Evolutionary conservation across 2,797 vertebrate species (phyloP).

Genomic region (Mormyrops boulengeri): DNA sequence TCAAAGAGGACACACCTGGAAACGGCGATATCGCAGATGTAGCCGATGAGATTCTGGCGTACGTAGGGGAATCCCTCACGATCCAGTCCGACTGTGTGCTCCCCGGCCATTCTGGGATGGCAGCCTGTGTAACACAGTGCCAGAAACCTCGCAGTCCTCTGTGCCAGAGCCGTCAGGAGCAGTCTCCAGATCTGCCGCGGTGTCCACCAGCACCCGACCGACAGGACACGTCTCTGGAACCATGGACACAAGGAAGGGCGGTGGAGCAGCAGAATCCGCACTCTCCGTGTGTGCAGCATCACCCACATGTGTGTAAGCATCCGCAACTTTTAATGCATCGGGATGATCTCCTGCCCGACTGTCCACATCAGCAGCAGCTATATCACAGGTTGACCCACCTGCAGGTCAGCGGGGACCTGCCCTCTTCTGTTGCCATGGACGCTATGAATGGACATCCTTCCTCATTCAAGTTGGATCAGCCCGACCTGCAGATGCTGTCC

Average conservation of each 20-base stretch:
- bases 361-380: conserved; percentile 39
- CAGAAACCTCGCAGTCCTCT: conserved; percentile 40
- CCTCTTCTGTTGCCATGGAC: conserved; percentile 40
- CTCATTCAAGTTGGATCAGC: conserved; percentile 40
- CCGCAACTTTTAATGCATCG: not conserved
- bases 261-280: not conserved
- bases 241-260: not conserved
- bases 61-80: conserved; percentile 65
- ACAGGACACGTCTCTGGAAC: not conserved
- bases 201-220: not conserved
- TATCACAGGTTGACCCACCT: conserved; percentile 63
- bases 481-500: conserved; percentile 40
- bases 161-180: conserved; percentile 33
- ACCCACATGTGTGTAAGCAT: not conserved
- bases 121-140: conserved; percentile 35
- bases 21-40: conserved; percentile 55
- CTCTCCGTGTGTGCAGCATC: not conserved
- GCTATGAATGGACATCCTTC: conserved; percentile 47
- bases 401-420: conserved; percentile 58
- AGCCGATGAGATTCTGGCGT: conserved; percentile 67
- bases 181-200: not conserved
- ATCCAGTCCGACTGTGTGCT: conserved; percentile 53
- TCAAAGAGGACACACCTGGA: conserved; percentile 55
- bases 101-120: conserved; percentile 42
- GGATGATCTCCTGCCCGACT: not conserved